Conservation (phyloP, 2,113 vertebrate genomes). For the Scomber japonicus region DNA sequence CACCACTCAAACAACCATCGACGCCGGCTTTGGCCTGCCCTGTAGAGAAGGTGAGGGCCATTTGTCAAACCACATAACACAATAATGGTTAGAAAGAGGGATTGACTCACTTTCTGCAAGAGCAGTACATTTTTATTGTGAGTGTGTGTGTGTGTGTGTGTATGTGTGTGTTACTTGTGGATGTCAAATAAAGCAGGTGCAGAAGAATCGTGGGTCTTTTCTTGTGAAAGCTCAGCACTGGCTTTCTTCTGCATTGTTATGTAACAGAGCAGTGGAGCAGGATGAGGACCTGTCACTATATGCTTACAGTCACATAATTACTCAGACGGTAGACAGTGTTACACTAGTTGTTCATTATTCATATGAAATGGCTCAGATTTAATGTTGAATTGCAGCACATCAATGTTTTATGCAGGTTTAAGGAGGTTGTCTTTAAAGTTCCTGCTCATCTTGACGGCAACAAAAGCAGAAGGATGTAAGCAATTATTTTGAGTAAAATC, state of each 20-base stretch:
- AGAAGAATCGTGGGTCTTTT: constrained; percentile 38
- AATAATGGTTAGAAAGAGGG: constrained; percentile 51
- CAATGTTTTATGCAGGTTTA: constrained; percentile 38
- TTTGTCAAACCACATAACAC: constrained; percentile 64
- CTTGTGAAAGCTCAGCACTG: constrained; percentile 30
- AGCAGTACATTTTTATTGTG: constrained; percentile 52
- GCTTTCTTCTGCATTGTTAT: constrained; percentile 48
- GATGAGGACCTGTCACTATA: constrained; percentile 40
- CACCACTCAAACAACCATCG: constrained; percentile 42
- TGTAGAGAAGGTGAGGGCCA: constrained; percentile 44
- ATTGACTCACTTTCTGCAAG: constrained; percentile 22
- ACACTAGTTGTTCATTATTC: constrained; percentile 53
- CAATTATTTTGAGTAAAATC: constrained; percentile 22
- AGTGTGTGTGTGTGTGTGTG: constrained; percentile 23
- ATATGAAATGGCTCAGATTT: constrained; percentile 47
- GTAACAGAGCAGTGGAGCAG: constrained; percentile 19
- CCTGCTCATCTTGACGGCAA: constrained; percentile 2
- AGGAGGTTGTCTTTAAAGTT: constrained; percentile 9
- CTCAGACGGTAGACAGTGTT: constrained; percentile 3
- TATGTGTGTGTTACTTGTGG: constrained; percentile 54
- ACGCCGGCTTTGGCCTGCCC: constrained; percentile 19
- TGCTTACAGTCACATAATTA: constrained; percentile 44
- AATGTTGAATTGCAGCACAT: constrained; percentile 27
- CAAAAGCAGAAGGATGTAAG: background rate
- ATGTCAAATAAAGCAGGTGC: constrained; percentile 74